Base-by-base conservation (phyloP, 2,797 vertebrate genomes). In the Phaenicophaeus curvirostris region DNA sequence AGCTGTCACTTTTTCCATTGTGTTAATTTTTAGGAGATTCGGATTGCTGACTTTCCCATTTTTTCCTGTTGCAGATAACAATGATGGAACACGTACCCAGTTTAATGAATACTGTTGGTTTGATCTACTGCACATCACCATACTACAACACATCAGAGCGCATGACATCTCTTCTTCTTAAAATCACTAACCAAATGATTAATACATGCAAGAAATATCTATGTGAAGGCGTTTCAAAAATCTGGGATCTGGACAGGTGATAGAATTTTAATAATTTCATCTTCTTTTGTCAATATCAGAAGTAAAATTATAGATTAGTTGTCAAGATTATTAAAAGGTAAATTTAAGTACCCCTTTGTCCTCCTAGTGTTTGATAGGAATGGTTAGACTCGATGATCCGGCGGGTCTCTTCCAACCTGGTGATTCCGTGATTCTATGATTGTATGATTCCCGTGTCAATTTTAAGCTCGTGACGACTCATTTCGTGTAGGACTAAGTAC, bases 131-230 rank as follows among this genome's bases (percentile, higher is more conserved):
- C 10, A 97, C 98, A 19, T 98, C 98, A 31, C 97, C 92, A 1
- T 98, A 98, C 96, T 98, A 98, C 96, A 98, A 98, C 96, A 98
- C 98, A 1, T 98, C 98, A 10, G 98, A 99, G 92, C 92, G 87
- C 51, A 98, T 98, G 98, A 98, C 98, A 13, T 98, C 98, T 3
- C 98, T 99, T 92, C 98, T 99, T 87, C 97, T 98, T 46, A 99
- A 98, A 96, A 97, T 99, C 95, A 98, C 98, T 61, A 99, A 99
- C 96, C 98, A 98, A 96, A 98, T 99, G 98, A 98, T 98, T 94
- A 96, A 90, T 85, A 98, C 97, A 35, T 98, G 98, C 96, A 98
- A 98, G 94, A 87, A 37, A 1, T 98, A 98, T 92, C 97, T 99
- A 37, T 75, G 46, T 58, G 97, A 98, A 89, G 98, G 97, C 27